Percentiles rank a stretch among this genome's conserved stretches.
phyloP scores from a whole-genome alignment of 2,113 vertebrate species.

The Halichoerus grypus region DNA sequence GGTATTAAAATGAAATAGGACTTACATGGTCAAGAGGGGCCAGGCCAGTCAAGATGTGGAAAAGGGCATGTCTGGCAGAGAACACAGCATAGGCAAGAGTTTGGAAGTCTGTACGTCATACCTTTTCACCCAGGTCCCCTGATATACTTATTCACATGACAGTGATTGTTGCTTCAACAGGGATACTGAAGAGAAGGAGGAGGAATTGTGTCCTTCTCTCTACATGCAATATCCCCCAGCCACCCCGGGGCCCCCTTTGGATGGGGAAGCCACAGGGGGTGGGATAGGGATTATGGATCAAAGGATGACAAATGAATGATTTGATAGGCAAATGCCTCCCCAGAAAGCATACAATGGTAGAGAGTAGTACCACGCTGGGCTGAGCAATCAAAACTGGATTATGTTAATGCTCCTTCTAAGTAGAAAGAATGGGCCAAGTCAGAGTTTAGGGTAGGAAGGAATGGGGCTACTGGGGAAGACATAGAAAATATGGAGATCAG shows the following conservation, averaged over 20 bases:
- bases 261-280: no score
- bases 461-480: neutral
- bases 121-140: neutral
- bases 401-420: neutral
- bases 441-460: neutral
- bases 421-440: neutral
- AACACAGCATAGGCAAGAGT: neutral
- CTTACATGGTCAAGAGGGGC: neutral
- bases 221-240: no score
- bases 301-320: neutral
- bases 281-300: neutral
- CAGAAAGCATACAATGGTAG: neutral
- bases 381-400: neutral
- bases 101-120: neutral
- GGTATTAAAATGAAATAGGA: neutral
- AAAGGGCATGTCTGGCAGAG: neutral
- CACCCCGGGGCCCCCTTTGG: neutral
- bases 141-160: no score
- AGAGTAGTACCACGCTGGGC: no score
- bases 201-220: neutral
- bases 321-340: neutral
- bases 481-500: neutral
- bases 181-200: neutral
- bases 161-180: neutral
- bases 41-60: neutral